These are phyloP conservation scores for Spialia ferax DNA, from an alignment of 2,888 invertebrate species.

Conservation along the genomic window DNA sequence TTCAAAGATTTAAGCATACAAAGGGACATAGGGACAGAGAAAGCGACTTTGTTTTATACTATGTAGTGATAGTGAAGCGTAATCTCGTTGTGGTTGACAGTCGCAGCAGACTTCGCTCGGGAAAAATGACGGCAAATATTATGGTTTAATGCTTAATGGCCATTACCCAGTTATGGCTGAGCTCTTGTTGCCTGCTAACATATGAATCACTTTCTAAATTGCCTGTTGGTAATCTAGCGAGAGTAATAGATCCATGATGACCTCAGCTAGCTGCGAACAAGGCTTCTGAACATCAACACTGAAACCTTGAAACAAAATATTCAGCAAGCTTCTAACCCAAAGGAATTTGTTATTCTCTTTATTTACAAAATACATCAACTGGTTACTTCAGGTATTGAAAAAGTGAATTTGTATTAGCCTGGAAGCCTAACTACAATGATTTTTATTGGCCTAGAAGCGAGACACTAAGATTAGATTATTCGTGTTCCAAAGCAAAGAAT, in stretches of 20 bases:
- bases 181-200: slow-evolving; percentile 8
- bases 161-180: slow-evolving; percentile 7
- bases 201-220: slow-evolving; percentile 20
- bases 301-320: not conserved
- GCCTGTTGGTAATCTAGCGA: slow-evolving; percentile 15
- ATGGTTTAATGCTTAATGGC: slow-evolving; percentile 13
- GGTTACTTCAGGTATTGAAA: not conserved
- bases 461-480: not conserved
- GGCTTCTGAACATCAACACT: slow-evolving; percentile 8
- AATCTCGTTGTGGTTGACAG: slow-evolving; percentile 10
- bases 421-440: too few species aligned
- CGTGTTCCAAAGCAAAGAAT: not conserved
- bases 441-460: not conserved
- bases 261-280: slow-evolving; percentile 7
- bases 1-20: too few species aligned
- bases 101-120: slow-evolving; percentile 7
- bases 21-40: too few species aligned
- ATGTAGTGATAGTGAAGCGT: too few species aligned
- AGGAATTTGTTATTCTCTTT: too few species aligned
- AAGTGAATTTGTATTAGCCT: not conserved
- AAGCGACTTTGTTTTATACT: too few species aligned
- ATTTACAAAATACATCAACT: too few species aligned
- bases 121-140: slow-evolving; percentile 20
- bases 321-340: not conserved
- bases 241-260: slow-evolving; percentile 14